Base-by-base conservation (phyloP, 2,888 invertebrate species). In the Eupithecia subfuscata region DNA sequence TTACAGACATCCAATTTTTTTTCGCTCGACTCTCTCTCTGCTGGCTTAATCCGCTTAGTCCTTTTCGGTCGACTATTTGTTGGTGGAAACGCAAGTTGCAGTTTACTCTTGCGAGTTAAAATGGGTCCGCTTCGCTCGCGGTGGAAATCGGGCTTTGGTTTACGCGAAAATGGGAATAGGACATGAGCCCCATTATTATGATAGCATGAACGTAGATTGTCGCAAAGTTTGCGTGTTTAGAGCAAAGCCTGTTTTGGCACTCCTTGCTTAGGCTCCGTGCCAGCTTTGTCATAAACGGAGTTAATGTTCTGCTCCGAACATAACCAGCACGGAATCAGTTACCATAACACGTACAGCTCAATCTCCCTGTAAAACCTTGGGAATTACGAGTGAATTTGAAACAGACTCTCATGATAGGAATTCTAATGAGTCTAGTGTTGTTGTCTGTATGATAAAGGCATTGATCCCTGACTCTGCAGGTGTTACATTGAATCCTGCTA, bases 231-330 rank as follows among this genome's bases (percentile, higher is more conserved):
- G 83, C 86, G 84, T 85, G 83, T 78, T 75, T 80, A 80, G 80
- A 77, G 22, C 78, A 75, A 77, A 70, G 74, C 77, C 83, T 82
- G 86, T 83, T 86, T 88, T 88, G 90, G 87, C 90, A 88, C 86
- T 86, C 86, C 85, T 83, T 78, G 71, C 75, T 80, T 84, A 84
- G 87, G 87, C 86, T 79, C 79, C 73, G 79, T 84, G 87, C 88
- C 87, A 88, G 71, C 80, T 77, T 79, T 80, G 83, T 82, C 80
- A 81, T 81, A 84, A 82, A 84, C 80, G 79, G 69, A 81, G 63
- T 70, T 71, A 81, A 77, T 79, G 79, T 78, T 83, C 25, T 81
- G 76, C 81, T 80, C 82, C 82, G 81, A 83, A 83, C 81, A 82
- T 79, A 74, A 78, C 81, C 75, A 83, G 84, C 85, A 83, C 82